A percentile compares a stretch with the other conserved stretches of the same genome.
Evolutionary conservation across 1,140 invertebrate genomes (phyloP).

Genomic region (Caerostris darwini): DNA sequence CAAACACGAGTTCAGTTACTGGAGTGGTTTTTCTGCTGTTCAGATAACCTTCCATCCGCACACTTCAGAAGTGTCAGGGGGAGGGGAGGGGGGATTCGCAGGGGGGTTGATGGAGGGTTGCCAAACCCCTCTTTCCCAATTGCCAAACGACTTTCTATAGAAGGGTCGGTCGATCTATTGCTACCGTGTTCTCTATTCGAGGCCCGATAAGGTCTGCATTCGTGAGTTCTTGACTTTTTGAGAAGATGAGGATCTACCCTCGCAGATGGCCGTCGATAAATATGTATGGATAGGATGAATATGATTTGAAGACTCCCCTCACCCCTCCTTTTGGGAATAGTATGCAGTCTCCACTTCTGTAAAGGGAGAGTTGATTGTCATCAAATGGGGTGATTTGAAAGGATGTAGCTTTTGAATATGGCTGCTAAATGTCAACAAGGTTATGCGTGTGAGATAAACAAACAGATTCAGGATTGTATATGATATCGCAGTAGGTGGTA

Average conservation of each 20-base stretch:
- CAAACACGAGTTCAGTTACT: conserved; percentile 66
- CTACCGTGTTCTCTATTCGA: conserved; percentile 15
- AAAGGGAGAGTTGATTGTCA: neutral
- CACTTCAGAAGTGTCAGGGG: neutral
- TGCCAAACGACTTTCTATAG: conserved; percentile 23
- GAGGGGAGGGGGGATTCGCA: neutral
- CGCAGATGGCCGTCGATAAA: conserved; percentile 73
- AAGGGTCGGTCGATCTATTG: neutral
- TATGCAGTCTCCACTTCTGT: neutral
- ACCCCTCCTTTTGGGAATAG: conserved; percentile 6
- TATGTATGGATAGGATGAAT: conserved; percentile 49
- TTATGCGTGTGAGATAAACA: neutral
- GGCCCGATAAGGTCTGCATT: conserved; percentile 26
- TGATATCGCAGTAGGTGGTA: neutral
- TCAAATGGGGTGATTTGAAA: conserved; percentile 51
- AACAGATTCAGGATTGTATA: neutral
- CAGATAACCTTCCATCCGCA: conserved; percentile 58
- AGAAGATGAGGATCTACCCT: conserved; percentile 28
- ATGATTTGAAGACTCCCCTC: neutral
- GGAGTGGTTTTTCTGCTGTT: conserved; percentile 51
- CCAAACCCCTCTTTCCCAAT: neutral
- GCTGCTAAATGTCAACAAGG: conserved; percentile 1
- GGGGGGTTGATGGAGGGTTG: neutral
- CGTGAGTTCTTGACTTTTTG: conserved; percentile 60
- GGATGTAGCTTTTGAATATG: neutral